phyloP scores from a whole-genome alignment of 2,888 invertebrate species.

The Dexiosoma caninum region DNA sequence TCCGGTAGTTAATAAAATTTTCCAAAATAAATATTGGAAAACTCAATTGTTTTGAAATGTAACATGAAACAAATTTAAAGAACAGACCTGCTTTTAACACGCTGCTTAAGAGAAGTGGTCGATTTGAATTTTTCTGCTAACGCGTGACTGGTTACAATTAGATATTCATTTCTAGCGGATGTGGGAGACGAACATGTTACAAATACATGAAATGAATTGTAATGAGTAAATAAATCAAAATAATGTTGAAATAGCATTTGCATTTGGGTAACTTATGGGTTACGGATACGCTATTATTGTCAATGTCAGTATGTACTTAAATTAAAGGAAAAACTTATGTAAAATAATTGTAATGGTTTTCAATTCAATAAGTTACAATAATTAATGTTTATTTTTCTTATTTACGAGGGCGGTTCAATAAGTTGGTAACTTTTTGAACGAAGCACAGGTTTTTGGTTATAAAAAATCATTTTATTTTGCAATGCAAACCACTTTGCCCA shows the following conservation, averaged over 20 bases:
- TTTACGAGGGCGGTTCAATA: no score
- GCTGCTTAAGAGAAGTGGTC: neutral
- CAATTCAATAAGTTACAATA: no score
- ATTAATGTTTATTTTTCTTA: no score
- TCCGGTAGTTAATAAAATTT: neutral
- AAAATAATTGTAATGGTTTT: no score
- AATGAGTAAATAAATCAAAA: neutral
- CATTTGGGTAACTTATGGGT: slow-evolving; percentile 1
- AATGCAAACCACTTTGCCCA: no score
- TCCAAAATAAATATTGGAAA: neutral
- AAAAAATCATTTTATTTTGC: no score
- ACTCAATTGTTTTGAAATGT: neutral
- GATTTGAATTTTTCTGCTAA: neutral
- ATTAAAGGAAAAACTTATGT: neutral
- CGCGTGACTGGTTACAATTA: slow-evolving; percentile 1
- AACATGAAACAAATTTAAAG: neutral
- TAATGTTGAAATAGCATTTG: neutral
- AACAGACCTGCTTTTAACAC: neutral
- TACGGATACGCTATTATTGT: slow-evolving; percentile 46
- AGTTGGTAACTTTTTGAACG: no score
- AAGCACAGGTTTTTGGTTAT: no score
- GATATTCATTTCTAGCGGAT: slow-evolving; percentile 20
- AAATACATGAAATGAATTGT: neutral
- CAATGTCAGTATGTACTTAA: slow-evolving; percentile 57
- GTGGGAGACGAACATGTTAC: slow-evolving; percentile 5